Evolutionary conservation across 2,888 invertebrate genomes (phyloP).

Genomic region (Carcina quercana): DNA sequence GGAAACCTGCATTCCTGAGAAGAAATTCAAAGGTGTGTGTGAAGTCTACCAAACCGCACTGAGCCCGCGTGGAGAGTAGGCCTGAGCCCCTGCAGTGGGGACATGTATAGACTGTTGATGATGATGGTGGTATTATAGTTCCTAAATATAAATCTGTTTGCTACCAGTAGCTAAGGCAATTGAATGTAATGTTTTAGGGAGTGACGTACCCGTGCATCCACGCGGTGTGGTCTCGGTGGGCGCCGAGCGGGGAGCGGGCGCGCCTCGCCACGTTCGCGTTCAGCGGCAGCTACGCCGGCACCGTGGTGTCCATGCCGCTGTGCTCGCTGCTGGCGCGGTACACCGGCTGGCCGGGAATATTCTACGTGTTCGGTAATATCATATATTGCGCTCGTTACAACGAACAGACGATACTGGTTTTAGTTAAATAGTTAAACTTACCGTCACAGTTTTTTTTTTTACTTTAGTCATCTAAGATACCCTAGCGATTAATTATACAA

Average conservation of each 20-base stretch:
- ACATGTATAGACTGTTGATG: neutral
- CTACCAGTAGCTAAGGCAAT: neutral
- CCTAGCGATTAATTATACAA: too few species aligned
- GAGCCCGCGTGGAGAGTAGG: too few species aligned
- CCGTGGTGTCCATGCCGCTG: constrained; percentile 87
- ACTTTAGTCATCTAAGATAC: too few species aligned
- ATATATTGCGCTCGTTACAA: too few species aligned
- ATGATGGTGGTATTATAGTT: neutral
- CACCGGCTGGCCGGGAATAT: constrained; percentile 87
- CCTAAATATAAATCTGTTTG: neutral
- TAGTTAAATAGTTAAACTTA: too few species aligned
- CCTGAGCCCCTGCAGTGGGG: too few species aligned
- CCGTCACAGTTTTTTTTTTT: too few species aligned
- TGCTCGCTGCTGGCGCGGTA: constrained; percentile 82
- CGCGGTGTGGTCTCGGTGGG: constrained; percentile 89
- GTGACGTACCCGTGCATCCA: constrained; percentile 88
- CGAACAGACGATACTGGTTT: too few species aligned
- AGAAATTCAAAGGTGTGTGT: too few species aligned
- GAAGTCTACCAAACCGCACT: too few species aligned
- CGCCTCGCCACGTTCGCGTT: constrained; percentile 87
- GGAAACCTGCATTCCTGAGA: too few species aligned
- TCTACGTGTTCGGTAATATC: constrained; percentile 86
- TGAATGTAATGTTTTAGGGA: constrained; percentile 60
- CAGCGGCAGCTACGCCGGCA: constrained; percentile 90
- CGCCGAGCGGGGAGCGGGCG: constrained; percentile 85